Percentiles rank a stretch among this genome's conserved stretches.
These are phyloP conservation scores for Strigops habroptila DNA, from an alignment of 2,113 vertebrate species.

Conservation along the genomic window DNA sequence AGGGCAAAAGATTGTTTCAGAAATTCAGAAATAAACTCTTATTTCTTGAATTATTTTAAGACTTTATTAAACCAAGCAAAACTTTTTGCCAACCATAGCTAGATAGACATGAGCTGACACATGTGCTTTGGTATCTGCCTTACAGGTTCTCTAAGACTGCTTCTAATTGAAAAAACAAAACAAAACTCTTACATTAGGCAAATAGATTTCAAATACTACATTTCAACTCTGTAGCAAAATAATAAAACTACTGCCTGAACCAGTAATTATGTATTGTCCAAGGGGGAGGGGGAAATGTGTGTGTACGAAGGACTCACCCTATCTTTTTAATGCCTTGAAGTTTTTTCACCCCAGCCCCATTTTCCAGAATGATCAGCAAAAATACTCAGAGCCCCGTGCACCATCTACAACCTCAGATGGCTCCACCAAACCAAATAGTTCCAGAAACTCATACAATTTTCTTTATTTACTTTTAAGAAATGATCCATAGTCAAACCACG, in stretches of 20 bases:
- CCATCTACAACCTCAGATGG: background rate
- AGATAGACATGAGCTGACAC: background rate
- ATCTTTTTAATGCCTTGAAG: background rate
- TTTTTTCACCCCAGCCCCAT: background rate
- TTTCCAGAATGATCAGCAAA: background rate
- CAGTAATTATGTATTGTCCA: background rate
- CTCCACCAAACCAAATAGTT: background rate
- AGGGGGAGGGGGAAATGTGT: fast-evolving
- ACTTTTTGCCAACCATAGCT: background rate
- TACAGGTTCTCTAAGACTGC: background rate
- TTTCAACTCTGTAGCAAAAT: background rate
- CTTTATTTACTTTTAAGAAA: background rate
- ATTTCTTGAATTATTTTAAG: background rate
- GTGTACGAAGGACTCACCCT: background rate
- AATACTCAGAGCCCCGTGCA: fast-evolving
- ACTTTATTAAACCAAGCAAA: background rate
- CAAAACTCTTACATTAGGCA: background rate
- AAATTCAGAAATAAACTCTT: background rate
- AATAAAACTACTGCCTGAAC: background rate
- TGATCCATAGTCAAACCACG: background rate
- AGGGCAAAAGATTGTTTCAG: background rate
- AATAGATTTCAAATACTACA: background rate
- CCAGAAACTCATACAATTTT: background rate
- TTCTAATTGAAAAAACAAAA: background rate
- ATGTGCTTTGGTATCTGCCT: background rate